phyloP scores from a whole-genome alignment of 2,113 vertebrate species.

The Nannospalax galili region DNA sequence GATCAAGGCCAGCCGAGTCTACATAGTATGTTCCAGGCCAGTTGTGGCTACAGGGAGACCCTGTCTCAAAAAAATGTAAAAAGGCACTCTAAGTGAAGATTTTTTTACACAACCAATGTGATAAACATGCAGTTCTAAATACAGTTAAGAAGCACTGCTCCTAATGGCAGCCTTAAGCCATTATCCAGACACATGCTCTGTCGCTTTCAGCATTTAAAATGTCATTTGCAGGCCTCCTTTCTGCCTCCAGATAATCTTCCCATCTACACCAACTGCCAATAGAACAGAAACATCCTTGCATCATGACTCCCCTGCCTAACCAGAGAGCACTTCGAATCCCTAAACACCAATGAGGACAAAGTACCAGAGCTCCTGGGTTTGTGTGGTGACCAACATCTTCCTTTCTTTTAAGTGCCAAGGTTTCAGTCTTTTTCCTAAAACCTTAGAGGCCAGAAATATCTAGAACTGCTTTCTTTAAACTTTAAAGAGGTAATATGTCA shows the following conservation, averaged over 20 bases:
- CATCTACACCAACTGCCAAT: background rate
- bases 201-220: background rate
- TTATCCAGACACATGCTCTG: background rate
- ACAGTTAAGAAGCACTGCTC: background rate
- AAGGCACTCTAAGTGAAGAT: background rate
- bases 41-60: too few species aligned
- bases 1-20: too few species aligned
- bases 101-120: background rate
- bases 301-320: background rate
- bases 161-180: too few species aligned
- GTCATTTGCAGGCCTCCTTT: background rate
- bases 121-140: background rate
- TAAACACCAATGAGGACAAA: background rate
- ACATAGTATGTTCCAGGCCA: too few species aligned
- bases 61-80: background rate
- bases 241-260: background rate
- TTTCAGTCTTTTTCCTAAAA: conserved; percentile 33
- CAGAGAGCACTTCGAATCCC: background rate
- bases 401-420: background rate
- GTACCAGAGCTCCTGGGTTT: background rate
- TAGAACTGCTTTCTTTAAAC: background rate
- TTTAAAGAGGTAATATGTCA: background rate
- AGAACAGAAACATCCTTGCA: background rate
- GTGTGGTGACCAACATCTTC: background rate
- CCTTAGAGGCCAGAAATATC: background rate